Base-by-base conservation (phyloP, 2,888 invertebrate species). In the Seira ritae region DNA sequence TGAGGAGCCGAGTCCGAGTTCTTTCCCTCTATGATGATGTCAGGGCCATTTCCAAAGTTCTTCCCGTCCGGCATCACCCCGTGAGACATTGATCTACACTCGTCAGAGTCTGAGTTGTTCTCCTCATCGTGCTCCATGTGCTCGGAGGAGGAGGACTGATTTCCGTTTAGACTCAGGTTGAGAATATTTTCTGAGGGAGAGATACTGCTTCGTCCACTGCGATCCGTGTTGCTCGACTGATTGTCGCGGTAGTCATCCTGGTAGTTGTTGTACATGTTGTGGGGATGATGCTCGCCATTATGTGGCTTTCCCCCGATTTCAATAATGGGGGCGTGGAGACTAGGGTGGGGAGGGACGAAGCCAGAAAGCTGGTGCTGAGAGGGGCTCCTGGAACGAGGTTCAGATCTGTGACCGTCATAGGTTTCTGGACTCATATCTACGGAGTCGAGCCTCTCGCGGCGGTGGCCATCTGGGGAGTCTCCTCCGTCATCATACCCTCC, bases 211-310 rank as follows among this genome's bases (percentile, higher is more conserved):
- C 88, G 82, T 20, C 86, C 87, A 69, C 87, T 87, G 65, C 87
- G 85, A 70, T 86, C 86, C 77, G 86, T 73, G 76, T 87, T 87
- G 74, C 83, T 86, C 19, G 80, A 65, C 73, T 67, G 76, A 80
- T 79, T 84, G 70, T 84, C 73, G 22, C 77, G 73, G 50, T 80
- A 88, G 92, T 92, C 1, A 92, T 90, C 72, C 90, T 65, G 91
- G 90, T 55, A 89, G 85, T 84, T 82, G 76, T 84, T 84, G 80
- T 87, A 89, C 73, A 86, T 83, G 1, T 80, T 78, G 60, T 86
- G 87, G 80, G 84, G 86, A 65, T 87, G 87, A 81, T 85, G 86
- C 72, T 87, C 84, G 8, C 86, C 81, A 50, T 74, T 74, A 24
- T 86, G 84, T 4, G 83, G 82, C 62, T 88, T 87, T 65, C 86